Evolutionary conservation across 2,888 invertebrate genomes (phyloP).

Genomic region (Amiota communis): DNA sequence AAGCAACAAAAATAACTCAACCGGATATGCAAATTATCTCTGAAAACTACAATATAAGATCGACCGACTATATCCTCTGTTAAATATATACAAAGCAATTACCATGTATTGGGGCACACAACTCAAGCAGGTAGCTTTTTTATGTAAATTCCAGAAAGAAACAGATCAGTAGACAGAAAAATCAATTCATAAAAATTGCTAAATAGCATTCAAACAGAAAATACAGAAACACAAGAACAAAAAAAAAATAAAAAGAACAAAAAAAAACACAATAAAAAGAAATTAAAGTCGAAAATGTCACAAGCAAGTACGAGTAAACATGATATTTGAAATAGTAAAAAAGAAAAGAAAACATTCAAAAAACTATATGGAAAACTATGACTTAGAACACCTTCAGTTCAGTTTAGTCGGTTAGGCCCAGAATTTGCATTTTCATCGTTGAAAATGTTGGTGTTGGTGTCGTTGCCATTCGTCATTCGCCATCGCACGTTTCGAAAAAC

Average conservation of each 20-base stretch:
- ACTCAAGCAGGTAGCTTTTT: slow-evolving; percentile 22
- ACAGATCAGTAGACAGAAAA: background rate
- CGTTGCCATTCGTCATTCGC: background rate
- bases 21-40: slow-evolving; percentile 23
- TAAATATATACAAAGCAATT: background rate
- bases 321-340: background rate
- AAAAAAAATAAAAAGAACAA: background rate
- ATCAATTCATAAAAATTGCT: slow-evolving; percentile 23
- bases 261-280: background rate
- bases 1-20: background rate
- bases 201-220: slow-evolving; percentile 7
- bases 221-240: background rate
- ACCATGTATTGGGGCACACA: no score
- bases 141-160: slow-evolving; percentile 10
- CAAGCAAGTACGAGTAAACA: background rate
- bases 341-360: background rate
- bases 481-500: slow-evolving; percentile 1
- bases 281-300: background rate
- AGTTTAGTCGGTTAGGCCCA: background rate
- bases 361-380: slow-evolving; percentile 22
- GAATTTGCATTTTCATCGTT: slow-evolving; percentile 13
- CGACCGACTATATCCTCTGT: background rate
- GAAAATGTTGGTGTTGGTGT: background rate
- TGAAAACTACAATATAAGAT: background rate
- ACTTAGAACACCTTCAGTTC: slow-evolving; percentile 20